These are phyloP conservation scores for Genyomyrus donnyi DNA, from an alignment of 2,113 vertebrate genomes.

Conservation along the genomic window DNA sequence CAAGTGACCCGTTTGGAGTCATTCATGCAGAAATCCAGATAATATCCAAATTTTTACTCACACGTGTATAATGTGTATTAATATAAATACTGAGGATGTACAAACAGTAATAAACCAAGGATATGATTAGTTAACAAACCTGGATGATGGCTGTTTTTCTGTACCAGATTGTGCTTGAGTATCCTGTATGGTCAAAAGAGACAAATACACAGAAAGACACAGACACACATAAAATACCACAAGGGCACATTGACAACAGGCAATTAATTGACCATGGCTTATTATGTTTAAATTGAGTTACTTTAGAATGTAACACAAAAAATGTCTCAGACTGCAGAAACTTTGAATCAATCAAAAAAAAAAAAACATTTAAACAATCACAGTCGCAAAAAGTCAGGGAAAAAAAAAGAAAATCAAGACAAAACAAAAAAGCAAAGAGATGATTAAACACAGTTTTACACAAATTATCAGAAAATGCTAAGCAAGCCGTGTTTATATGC, in stretches of 20 bases:
- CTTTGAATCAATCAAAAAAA: background rate
- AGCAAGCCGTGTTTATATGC: background rate
- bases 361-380: background rate
- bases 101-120: background rate
- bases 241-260: constrained; percentile 14
- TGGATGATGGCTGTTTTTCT: constrained; percentile 50
- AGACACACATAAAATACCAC: constrained; percentile 19
- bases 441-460: background rate
- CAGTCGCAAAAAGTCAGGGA: background rate
- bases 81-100: background rate
- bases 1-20: background rate
- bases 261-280: background rate
- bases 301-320: background rate
- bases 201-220: constrained; percentile 11
- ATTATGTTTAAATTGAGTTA: background rate
- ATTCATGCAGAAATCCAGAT: background rate
- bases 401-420: background rate
- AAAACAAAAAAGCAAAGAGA: background rate
- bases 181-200: constrained; percentile 46
- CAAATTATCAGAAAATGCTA: background rate
- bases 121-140: constrained; percentile 46
- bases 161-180: constrained; percentile 42
- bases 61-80: background rate
- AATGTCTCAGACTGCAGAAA: background rate
- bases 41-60: background rate